These are phyloP conservation scores for Rhinopithecus roxellana DNA, from an alignment of 2,113 vertebrate species.

Conservation along the genomic window DNA sequence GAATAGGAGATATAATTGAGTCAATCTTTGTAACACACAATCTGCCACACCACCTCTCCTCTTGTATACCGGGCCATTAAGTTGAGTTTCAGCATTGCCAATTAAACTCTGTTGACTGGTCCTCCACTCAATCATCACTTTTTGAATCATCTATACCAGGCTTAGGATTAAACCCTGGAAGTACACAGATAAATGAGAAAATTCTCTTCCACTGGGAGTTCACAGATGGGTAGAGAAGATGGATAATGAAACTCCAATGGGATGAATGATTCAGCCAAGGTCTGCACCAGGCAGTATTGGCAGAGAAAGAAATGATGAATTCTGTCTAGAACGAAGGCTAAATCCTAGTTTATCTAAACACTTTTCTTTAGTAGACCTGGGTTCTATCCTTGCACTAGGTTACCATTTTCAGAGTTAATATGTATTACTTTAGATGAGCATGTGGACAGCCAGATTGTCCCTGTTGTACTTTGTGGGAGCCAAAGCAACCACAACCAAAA, in stretches of 20 bases:
- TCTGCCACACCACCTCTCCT: neutral
- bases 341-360: neutral
- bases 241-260: slow-evolving; percentile 37
- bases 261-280: neutral
- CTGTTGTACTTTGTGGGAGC: neutral
- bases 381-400: neutral
- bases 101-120: neutral
- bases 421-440: neutral
- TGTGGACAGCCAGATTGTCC: neutral
- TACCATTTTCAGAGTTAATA: neutral
- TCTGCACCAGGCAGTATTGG: neutral
- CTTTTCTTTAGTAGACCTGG: neutral
- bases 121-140: neutral
- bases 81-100: neutral
- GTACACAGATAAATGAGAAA: slow-evolving; percentile 43
- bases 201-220: neutral
- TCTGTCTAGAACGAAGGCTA: neutral
- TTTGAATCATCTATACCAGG: neutral
- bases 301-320: neutral
- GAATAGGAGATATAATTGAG: neutral
- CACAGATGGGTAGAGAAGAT: slow-evolving; percentile 35
- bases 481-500: neutral
- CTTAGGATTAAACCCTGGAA: neutral
- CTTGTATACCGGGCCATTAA: neutral
- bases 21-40: neutral